Evolutionary conservation across 2,113 vertebrate genomes (phyloP).

Genomic region (Equus przewalskii): DNA sequence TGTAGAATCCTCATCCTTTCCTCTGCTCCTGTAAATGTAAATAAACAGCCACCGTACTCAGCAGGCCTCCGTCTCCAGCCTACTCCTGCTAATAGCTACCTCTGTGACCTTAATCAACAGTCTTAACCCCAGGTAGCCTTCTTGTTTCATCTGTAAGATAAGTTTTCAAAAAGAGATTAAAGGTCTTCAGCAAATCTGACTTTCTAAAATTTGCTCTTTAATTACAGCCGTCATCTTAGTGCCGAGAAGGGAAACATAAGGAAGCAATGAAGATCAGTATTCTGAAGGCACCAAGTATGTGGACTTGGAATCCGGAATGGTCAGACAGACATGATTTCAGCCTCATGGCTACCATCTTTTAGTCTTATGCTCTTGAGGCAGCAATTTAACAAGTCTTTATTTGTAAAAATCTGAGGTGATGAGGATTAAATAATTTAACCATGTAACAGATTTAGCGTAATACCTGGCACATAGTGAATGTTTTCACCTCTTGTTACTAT

Average conservation of each 20-base stretch:
- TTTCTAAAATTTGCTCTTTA: constrained; percentile 48
- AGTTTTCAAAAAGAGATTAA: constrained; percentile 43
- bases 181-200: constrained; percentile 19
- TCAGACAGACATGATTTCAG: background rate
- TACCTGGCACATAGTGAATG: background rate
- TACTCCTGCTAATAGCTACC: background rate
- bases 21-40: background rate
- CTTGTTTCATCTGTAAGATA: background rate
- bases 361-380: background rate
- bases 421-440: background rate
- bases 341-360: background rate
- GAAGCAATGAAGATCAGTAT: no score
- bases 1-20: background rate
- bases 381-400: background rate
- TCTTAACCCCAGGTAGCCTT: background rate
- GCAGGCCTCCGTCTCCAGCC: background rate
- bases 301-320: background rate
- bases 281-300: background rate
- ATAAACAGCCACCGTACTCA: background rate
- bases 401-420: background rate
- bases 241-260: background rate
- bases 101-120: constrained; percentile 66
- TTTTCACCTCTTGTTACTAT: background rate
- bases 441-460: background rate
- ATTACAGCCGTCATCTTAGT: background rate